Percentiles rank a stretch among this genome's conserved stretches.
Evolutionary conservation across 35 echinoderm and acorn worm genomes (phyloP).

Genomic region (Amphiura filiformis): DNA sequence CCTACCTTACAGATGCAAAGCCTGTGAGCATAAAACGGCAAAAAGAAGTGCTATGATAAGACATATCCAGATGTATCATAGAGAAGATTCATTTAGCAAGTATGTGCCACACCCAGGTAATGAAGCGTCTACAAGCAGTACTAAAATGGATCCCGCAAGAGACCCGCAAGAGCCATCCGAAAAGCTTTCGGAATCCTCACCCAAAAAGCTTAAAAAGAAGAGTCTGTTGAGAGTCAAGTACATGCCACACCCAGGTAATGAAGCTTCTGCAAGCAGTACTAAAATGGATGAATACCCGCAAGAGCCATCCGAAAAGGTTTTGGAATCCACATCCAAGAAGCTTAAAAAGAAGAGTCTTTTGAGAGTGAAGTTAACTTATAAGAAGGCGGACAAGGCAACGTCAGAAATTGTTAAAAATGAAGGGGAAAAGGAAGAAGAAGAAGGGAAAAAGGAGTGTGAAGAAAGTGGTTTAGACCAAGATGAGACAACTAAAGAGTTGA

Average conservation of each 20-base stretch:
- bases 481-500: no score
- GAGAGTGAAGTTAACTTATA: neutral
- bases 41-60: neutral
- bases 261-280: neutral
- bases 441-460: no score
- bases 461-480: no score
- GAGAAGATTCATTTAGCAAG: neutral
- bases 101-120: neutral
- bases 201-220: neutral
- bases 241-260: neutral
- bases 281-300: no score
- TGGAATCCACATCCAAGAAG: no score
- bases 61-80: conserved; percentile 11
- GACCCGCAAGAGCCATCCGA: no score
- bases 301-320: no score
- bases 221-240: neutral
- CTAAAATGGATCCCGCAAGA: neutral
- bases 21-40: neutral
- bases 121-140: neutral
- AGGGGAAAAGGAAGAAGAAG: neutral
- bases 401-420: neutral
- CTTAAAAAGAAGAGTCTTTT: neutral
- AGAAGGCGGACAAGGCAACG: neutral
- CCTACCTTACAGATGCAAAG: neutral
- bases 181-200: no score